A percentile compares a stretch with the other conserved stretches of the same genome.
Conservation (phyloP, 2,113 vertebrate species). For the Micronycteris hirsuta region DNA sequence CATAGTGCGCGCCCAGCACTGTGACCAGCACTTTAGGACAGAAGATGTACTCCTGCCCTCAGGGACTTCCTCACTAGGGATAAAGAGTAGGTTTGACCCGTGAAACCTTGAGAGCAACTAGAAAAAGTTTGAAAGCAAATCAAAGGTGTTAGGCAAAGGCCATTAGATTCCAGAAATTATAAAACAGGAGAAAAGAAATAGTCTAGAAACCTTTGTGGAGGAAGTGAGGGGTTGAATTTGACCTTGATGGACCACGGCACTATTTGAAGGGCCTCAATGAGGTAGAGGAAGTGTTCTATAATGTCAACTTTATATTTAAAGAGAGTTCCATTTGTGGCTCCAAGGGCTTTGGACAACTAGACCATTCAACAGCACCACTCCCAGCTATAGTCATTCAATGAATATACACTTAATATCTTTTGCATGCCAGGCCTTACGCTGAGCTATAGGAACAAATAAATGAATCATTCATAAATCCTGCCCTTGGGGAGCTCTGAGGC, state of each 20-base stretch:
- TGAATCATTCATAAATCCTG: background rate
- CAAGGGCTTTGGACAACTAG: background rate
- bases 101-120: background rate
- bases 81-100: background rate
- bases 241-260: background rate
- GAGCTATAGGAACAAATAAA: constrained; percentile 34
- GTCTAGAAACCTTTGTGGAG: background rate
- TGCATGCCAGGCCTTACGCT: background rate
- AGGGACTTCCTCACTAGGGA: background rate
- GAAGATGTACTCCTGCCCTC: background rate
- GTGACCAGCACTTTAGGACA: background rate
- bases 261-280: background rate
- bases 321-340: background rate
- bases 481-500: background rate
- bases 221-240: background rate
- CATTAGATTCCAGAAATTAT: background rate
- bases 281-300: background rate
- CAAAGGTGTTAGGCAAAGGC: background rate
- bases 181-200: background rate
- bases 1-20: background rate
- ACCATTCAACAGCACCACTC: background rate
- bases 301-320: background rate
- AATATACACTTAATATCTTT: background rate
- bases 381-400: background rate
- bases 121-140: background rate